Evolutionary conservation across 2,113 vertebrate genomes (phyloP).

Genomic region (Pollimyrus isidori): DNA sequence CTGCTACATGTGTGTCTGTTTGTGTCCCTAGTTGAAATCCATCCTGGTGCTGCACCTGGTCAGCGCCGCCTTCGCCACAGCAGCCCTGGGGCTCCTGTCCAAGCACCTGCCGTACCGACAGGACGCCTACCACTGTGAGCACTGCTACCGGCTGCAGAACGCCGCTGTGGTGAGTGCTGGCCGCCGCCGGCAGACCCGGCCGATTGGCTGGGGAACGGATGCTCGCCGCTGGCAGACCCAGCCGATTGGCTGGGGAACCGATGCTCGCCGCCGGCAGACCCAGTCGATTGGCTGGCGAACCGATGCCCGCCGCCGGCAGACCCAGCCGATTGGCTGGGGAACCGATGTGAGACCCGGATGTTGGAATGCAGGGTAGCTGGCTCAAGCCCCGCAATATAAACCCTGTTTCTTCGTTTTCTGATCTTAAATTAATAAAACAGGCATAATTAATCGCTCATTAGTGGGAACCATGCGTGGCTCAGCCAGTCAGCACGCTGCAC

Average conservation of each 20-base stretch:
- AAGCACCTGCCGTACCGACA: conserved; percentile 67
- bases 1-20: not conserved
- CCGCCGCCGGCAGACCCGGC: not conserved
- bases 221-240: not conserved
- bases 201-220: no score
- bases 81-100: conserved; percentile 62
- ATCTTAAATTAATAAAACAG: not conserved
- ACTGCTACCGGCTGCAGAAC: conserved; percentile 60
- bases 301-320: no score
- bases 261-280: no score
- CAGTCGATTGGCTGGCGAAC: not conserved
- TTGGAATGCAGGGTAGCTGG: not conserved
- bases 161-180: conserved; percentile 55
- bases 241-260: not conserved
- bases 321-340: not conserved
- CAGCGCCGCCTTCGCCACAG: conserved; percentile 61
- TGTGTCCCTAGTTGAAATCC: conserved; percentile 53
- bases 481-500: not conserved
- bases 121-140: conserved; percentile 68
- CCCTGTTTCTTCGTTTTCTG: not conserved
- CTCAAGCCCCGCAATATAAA: not conserved
- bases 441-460: not conserved
- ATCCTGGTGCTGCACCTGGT: conserved; percentile 62
- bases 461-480: not conserved
- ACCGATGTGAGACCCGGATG: not conserved